Evolutionary conservation across 2,888 invertebrate genomes (phyloP).

Genomic region (Crematogaster levior): DNA sequence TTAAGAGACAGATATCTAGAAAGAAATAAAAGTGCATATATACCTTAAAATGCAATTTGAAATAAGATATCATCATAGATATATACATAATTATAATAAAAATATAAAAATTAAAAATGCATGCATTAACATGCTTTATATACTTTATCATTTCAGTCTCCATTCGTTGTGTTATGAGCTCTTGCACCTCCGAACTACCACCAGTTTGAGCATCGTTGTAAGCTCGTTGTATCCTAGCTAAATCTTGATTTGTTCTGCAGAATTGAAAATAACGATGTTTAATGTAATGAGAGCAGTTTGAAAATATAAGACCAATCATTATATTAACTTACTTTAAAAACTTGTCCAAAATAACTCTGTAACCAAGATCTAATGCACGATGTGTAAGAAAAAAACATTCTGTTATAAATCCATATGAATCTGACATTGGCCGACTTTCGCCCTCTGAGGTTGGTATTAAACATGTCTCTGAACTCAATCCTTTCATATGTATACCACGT

Average conservation of each 20-base stretch:
- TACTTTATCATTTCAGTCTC: conserved; percentile 90
- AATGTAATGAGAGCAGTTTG: background rate
- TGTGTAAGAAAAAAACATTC: conserved; percentile 97
- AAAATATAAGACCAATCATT: background rate
- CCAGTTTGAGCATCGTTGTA: conserved; percentile 89
- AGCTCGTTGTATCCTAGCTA: conserved; percentile 91
- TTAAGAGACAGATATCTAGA: conserved; percentile 90
- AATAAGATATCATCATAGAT: background rate
- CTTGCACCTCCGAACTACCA: conserved; percentile 87
- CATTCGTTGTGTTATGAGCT: conserved; percentile 88
- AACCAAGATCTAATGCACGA: conserved; percentile 92
- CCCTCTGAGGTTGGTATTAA: conserved; percentile 90
- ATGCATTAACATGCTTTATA: conserved; percentile 58
- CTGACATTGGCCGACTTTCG: conserved; percentile 87
- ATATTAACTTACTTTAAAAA: conserved; percentile 82
- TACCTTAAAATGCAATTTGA: background rate
- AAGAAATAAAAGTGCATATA: background rate
- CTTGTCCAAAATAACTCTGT: conserved; percentile 85
- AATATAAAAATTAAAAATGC: background rate
- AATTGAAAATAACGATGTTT: conserved; percentile 20
- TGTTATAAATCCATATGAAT: conserved; percentile 93
- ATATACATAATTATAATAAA: background rate
- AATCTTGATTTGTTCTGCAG: conserved; percentile 86
- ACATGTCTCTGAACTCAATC: conserved; percentile 92
- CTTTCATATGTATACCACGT: conserved; percentile 90